These are phyloP conservation scores for Manis javanica DNA, from an alignment of 2,797 vertebrate species.

Conservation along the genomic window DNA sequence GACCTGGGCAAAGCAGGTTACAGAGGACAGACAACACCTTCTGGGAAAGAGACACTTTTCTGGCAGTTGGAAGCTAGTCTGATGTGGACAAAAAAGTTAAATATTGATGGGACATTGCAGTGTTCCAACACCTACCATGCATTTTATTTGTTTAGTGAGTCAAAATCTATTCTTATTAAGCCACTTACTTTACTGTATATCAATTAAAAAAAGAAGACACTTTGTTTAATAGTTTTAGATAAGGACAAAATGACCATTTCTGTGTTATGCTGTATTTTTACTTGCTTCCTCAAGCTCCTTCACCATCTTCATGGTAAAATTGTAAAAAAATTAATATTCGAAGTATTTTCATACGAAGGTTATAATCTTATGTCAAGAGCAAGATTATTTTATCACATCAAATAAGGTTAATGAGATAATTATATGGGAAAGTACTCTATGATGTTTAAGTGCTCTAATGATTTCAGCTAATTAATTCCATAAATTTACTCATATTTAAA, in stretches of 20 bases:
- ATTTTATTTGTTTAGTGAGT: neutral
- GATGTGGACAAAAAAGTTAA: neutral
- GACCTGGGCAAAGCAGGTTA: neutral
- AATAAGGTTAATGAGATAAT: conserved; percentile 69
- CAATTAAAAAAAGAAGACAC: no score
- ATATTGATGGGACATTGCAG: neutral
- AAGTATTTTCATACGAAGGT: neutral
- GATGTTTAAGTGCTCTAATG: conserved; percentile 54
- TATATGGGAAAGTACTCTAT: neutral
- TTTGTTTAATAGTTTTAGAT: neutral
- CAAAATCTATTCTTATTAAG: neutral
- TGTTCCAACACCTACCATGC: no score
- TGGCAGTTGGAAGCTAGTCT: neutral
- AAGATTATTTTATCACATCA: conserved; percentile 28
- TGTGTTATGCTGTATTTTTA: neutral
- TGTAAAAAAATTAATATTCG: neutral
- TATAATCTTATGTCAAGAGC: conserved; percentile 16
- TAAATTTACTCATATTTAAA: conserved; percentile 69
- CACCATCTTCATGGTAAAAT: neutral
- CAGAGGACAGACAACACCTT: neutral
- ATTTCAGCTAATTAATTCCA: conserved; percentile 65
- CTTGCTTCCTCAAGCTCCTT: neutral
- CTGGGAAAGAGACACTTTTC: neutral
- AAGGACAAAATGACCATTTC: neutral
- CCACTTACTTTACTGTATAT: no score